Evolutionary conservation across 2,113 vertebrate species (phyloP).

Genomic region (Panthera uncia): DNA sequence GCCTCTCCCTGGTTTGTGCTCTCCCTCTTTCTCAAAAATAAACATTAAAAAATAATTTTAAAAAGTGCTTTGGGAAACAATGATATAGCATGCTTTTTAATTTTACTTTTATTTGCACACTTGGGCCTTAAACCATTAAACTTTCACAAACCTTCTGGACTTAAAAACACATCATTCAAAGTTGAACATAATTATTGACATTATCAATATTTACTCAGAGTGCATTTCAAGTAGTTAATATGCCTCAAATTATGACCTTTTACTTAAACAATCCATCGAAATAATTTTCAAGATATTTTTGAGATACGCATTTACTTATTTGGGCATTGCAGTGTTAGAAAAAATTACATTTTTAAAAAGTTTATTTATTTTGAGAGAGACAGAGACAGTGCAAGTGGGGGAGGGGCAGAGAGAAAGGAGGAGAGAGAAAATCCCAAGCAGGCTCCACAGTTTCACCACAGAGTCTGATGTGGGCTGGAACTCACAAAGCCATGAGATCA

Average conservation of each 20-base stretch:
- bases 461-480: too few relatives aligned
- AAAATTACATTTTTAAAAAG: not conserved
- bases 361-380: too few relatives aligned
- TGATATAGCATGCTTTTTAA: not conserved
- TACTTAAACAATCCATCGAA: not conserved
- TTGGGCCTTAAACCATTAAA: constrained; percentile 4
- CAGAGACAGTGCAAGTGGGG: too few relatives aligned
- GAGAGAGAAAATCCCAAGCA: too few relatives aligned
- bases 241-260: not conserved
- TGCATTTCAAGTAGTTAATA: constrained; percentile 34
- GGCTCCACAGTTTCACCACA: too few relatives aligned
- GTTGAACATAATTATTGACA: constrained; percentile 40
- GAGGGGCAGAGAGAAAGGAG: too few relatives aligned
- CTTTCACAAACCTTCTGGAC: constrained; percentile 34
- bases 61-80: not conserved
- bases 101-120: constrained; percentile 50
- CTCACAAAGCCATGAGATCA: too few relatives aligned
- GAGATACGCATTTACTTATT: constrained; percentile 26
- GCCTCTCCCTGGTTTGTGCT: too few relatives aligned
- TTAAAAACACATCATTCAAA: constrained; percentile 44
- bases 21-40: too few relatives aligned
- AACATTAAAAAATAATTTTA: not conserved
- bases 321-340: not conserved
- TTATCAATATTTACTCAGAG: constrained; percentile 44
- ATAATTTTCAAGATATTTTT: constrained; percentile 37